A percentile compares a stretch with the other conserved stretches of the same genome.
These are phyloP conservation scores for Macrotus californicus DNA, from an alignment of 2,113 vertebrate species.

Conservation along the genomic window DNA sequence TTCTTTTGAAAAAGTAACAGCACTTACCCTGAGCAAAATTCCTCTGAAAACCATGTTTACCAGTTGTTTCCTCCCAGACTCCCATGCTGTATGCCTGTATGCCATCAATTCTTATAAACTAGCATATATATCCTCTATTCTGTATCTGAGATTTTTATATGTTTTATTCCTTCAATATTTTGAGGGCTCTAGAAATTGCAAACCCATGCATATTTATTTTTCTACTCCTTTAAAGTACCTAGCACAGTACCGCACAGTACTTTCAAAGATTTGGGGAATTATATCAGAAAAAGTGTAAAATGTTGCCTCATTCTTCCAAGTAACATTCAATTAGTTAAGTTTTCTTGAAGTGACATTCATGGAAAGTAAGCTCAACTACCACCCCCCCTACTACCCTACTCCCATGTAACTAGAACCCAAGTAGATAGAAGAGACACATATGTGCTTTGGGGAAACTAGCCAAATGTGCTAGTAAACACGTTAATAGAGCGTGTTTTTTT, in stretches of 20 bases:
- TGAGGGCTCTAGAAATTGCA: not conserved
- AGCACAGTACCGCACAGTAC: not conserved
- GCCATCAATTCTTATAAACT: not conserved
- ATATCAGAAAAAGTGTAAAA: not conserved
- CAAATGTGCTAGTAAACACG: not conserved
- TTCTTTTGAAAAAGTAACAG: not conserved
- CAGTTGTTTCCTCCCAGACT: not conserved
- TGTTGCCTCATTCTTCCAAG: not conserved
- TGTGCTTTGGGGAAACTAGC: not conserved
- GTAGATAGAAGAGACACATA: not conserved
- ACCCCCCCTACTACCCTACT: not conserved
- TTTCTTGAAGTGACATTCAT: not conserved
- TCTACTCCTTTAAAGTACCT: not conserved
- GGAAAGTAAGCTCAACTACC: not conserved
- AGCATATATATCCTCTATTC: not conserved
- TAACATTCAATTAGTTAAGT: not conserved
- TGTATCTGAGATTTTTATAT: not conserved
- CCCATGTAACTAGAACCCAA: not conserved
- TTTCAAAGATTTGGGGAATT: not conserved
- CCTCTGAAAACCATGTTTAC: slow-evolving; percentile 17
- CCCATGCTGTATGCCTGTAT: not conserved
- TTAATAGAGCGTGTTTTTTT: not conserved
- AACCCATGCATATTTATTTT: not conserved
- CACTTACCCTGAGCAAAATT: not conserved
- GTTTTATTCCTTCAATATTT: not conserved